Base-by-base conservation (phyloP, 2,888 invertebrate genomes). In the Cataglyphis cursor region DNA sequence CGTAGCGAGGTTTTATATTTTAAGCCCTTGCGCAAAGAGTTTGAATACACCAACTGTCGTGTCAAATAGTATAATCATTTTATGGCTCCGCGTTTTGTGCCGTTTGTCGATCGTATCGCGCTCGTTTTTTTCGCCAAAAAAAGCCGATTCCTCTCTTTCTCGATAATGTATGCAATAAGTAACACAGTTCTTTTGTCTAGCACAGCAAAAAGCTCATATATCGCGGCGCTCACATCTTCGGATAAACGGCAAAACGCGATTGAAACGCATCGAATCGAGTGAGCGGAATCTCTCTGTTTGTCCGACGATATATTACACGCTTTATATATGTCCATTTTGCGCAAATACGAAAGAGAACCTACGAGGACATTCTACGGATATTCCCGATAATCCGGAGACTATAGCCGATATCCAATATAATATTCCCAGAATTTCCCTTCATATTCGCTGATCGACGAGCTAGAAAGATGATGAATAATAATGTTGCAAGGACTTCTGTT, bases 341-440 rank as follows among this genome's bases (percentile, higher is more conserved):
- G n/a, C 59, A 59, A 70, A 80, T 59, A 80, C 35, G 70, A 48
- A 48, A 54, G 70, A 61, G 48, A 54, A 48, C 44, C n/a, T n/a
- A n/a, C 70, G 48, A 59, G 70, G 59, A 70, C 70, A 24, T 48
- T 61, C 78, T 38, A 28, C 44, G 57, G 41, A 68, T 78, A 44
- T 80, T 70, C 51, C 8, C 41, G 44, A 68, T 80, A 70, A 76
- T 66, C 70, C 44, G 18, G 59, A 41, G 65, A 15, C 51, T 51
- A 59, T 24, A 68, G 59, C 44, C 68, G 78, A 80, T 70, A 70
- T 70, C 44, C 70, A 28, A 80, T 80, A 80, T 80, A 70, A 80
- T 68, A 80, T 59, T 59, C n/a, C 59, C 78, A n/a, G 70, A 80
- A 80, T 59, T 80, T 70, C 18, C 35, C 24, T 68, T 70, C 70